Percentiles rank a stretch among this genome's conserved stretches.
Evolutionary conservation across 2,888 invertebrate genomes (phyloP).

Genomic region (Eupithecia tripunctaria): DNA sequence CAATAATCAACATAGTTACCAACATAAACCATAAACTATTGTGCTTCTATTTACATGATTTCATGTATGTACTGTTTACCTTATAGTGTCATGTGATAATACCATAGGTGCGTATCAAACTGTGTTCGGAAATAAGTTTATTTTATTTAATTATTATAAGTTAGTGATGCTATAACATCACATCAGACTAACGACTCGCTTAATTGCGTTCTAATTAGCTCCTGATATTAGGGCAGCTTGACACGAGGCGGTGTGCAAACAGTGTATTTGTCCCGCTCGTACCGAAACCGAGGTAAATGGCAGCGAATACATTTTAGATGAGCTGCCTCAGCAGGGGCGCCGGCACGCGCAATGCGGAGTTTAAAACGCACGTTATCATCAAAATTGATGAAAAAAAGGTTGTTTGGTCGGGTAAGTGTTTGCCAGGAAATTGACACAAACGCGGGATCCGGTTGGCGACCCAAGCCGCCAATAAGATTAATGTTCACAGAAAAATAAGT

Average conservation of each 20-base stretch:
- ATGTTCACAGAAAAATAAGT: constrained; percentile 8
- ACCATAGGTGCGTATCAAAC: background rate
- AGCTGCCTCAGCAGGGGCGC: constrained; percentile 62
- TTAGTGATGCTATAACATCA: background rate
- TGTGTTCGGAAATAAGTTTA: background rate
- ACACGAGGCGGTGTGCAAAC: constrained; percentile 45
- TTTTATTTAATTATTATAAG: background rate
- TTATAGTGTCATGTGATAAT: background rate
- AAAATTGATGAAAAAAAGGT: constrained; percentile 55
- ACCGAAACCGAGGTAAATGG: constrained; percentile 59
- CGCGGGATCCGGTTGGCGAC: constrained; percentile 2
- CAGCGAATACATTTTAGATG: constrained; percentile 63
- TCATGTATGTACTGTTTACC: background rate
- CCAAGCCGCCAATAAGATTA: constrained; percentile 7
- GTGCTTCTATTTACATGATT: background rate
- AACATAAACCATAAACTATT: constrained; percentile 2
- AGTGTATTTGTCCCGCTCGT: constrained; percentile 52
- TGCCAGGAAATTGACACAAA: constrained; percentile 26
- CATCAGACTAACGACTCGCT: constrained; percentile 1
- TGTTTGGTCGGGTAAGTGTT: constrained; percentile 38
- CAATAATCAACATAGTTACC: constrained; percentile 6
- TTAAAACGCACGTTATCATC: constrained; percentile 59
- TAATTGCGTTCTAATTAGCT: constrained; percentile 33
- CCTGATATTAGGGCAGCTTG: constrained; percentile 33
- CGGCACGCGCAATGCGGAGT: constrained; percentile 47